These are phyloP conservation scores for Apolygus lucorum DNA, from an alignment of 1,140 invertebrate species.

Conservation along the genomic window DNA sequence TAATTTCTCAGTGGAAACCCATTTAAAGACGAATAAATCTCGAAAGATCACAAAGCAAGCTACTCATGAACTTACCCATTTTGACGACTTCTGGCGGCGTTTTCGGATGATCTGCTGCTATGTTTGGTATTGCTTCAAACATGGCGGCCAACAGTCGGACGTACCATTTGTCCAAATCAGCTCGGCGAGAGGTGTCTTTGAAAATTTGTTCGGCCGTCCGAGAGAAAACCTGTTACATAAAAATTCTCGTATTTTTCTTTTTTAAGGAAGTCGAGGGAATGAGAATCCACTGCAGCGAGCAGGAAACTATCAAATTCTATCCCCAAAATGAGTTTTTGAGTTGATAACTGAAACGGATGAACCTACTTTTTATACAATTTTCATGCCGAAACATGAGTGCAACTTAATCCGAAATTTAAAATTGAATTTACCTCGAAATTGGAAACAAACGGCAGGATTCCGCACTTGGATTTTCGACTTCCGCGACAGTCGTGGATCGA, in stretches of 20 bases:
- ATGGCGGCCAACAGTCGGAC: conserved; percentile 73
- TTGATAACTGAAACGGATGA: no score
- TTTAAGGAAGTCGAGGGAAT: no score
- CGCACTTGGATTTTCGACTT: conserved; percentile 72
- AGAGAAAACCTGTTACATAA: conserved; percentile 61
- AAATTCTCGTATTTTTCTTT: no score
- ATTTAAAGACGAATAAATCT: conserved; percentile 14
- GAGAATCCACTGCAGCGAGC: no score
- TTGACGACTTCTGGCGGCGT: conserved; percentile 90
- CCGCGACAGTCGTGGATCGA: conserved; percentile 69
- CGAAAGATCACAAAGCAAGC: no score
- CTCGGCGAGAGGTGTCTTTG: conserved; percentile 72
- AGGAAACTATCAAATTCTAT: no score
- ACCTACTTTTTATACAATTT: no score
- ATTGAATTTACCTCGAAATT: conserved; percentile 75
- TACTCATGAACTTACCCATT: conserved; percentile 55
- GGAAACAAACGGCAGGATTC: conserved; percentile 82
- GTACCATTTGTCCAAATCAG: conserved; percentile 97
- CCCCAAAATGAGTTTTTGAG: no score
- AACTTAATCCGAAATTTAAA: no score
- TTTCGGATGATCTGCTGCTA: conserved; percentile 80
- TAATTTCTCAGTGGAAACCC: no score
- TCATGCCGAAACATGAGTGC: no score
- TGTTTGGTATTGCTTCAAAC: conserved; percentile 71
- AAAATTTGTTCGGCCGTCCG: conserved; percentile 80